phyloP scores from a whole-genome alignment of 2,113 vertebrate species.

The Gymnorhina tibicen region DNA sequence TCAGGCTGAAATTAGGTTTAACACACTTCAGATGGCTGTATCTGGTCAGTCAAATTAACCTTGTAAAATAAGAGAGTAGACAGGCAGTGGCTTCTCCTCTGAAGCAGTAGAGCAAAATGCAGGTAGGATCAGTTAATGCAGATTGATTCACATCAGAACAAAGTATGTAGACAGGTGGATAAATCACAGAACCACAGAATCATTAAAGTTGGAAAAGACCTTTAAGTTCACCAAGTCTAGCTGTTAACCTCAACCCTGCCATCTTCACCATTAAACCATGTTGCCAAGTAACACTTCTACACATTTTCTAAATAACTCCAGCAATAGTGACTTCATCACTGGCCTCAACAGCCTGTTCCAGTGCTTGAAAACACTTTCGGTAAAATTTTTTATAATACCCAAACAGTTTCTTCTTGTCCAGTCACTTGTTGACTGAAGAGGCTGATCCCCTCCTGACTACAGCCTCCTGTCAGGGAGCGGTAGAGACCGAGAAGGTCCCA shows the following conservation, averaged over 20 bases:
- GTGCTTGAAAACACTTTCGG: not conserved
- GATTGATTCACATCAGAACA: not conserved
- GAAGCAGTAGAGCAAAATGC: not conserved
- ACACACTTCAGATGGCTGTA: not conserved
- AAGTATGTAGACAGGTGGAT: not conserved
- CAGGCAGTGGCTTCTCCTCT: not conserved
- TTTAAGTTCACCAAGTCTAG: not conserved
- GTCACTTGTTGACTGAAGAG: not conserved
- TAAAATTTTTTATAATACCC: not conserved
- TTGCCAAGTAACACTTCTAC: not conserved
- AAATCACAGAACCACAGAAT: not conserved
- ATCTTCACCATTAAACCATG: not conserved
- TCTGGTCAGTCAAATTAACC: not conserved
- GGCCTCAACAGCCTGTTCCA: not conserved
- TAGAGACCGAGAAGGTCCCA: fast-evolving
- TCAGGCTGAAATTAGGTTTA: not conserved
- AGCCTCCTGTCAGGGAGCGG: not conserved
- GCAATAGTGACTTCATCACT: not conserved
- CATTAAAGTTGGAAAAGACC: not conserved
- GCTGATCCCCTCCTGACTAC: not conserved
- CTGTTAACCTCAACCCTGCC: not conserved
- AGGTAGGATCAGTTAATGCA: not conserved
- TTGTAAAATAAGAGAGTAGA: not conserved
- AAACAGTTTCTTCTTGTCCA: not conserved
- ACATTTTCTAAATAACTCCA: not conserved